Percentiles rank a stretch among this genome's conserved stretches.
phyloP scores from a whole-genome alignment of 2,113 vertebrate genomes.

The Phainopepla nitens region DNA sequence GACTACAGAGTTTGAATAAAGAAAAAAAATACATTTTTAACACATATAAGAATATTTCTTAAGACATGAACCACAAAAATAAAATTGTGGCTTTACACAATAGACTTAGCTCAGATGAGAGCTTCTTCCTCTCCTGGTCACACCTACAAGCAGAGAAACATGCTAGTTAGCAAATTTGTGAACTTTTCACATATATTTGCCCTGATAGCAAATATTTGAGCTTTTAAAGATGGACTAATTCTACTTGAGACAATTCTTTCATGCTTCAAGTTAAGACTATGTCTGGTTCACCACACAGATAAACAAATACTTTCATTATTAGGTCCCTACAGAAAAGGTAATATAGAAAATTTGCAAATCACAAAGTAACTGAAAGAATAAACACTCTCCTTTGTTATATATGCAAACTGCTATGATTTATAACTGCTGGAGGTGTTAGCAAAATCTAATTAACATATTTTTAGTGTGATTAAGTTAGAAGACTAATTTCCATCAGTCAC shows the following conservation, averaged over 20 bases:
- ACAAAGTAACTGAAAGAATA: neutral
- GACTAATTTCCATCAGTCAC: neutral
- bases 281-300: neutral
- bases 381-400: neutral
- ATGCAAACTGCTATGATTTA: neutral
- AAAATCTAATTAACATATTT: neutral
- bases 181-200: neutral
- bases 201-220: neutral
- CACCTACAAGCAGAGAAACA: rapidly evolving
- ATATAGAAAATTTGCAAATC: neutral
- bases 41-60: neutral
- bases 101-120: neutral
- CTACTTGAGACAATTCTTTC: neutral
- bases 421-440: neutral
- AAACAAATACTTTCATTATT: neutral
- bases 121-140: neutral
- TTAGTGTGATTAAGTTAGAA: neutral
- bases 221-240: neutral
- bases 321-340: neutral
- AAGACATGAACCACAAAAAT: neutral
- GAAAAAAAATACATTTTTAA: neutral
- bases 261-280: neutral
- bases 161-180: neutral
- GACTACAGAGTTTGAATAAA: neutral
- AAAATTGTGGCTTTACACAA: neutral